Evolutionary conservation across 92 coral and sea anemone genomes (phyloP), one percentile per base, ranked within the genome.

Genomic region (Porites evermanni): DNA sequence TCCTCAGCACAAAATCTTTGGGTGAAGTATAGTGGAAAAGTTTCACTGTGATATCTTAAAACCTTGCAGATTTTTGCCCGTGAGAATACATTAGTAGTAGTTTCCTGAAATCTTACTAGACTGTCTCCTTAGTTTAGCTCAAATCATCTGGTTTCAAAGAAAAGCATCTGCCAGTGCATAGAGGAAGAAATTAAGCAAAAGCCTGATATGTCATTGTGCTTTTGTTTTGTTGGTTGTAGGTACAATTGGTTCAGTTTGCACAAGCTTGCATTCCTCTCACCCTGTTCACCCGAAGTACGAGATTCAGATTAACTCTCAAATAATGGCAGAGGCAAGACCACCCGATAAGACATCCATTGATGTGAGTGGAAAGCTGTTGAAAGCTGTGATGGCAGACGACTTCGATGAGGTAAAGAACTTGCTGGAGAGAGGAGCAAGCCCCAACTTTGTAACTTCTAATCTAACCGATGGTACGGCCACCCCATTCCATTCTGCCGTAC

Each of bases 401-500:
- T 85, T 77, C 85, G 16, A 64, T 63, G 85, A 77, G 89, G 89
- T 85, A 77, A 85, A 77, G 89, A 51, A 85, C 89, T 64, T 85
- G 85, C 69, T 85, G 89, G 75, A 77, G 84, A 85, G 67, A 77
- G 89, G 89, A 85, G 89, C 89, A 77, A 77, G 53, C 85, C 89
- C 89, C 26, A 85, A 85, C 77, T 85, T 64, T 85, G 89, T 77
- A 85, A 85, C 89, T 67, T 85, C 89, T n/a, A 85, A 12, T 85
- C 89, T 66, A 85, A 85, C 5, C 75, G 89, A 85, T 64, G 89
- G 89, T 85, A 67, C 60, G 76, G 8, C 67, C 89, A 85, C 89
- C 51, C 89, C 89, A 77, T 85, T 85, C 85, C 89, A 85, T 85
- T 85, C 85, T 77, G 84, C 89, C 24, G 85, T 85, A 77, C 89